Conservation (phyloP, 2,797 vertebrate genomes). For the Enteromius paludinosus region DNA sequence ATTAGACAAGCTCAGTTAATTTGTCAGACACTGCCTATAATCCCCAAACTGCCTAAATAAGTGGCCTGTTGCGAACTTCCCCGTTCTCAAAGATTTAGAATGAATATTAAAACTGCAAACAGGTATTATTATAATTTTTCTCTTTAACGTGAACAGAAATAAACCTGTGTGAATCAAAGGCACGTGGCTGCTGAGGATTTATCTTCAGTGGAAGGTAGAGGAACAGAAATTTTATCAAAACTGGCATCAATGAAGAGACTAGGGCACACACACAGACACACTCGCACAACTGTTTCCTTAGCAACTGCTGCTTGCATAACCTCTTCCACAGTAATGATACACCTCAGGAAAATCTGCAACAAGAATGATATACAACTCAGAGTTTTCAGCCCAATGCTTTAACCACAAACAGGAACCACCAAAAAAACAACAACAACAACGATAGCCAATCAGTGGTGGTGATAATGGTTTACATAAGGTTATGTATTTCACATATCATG, state of each 20-base stretch:
- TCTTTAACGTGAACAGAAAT: background rate
- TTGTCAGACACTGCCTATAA: background rate
- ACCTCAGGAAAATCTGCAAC: conserved; percentile 15
- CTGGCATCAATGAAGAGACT: conserved; percentile 12
- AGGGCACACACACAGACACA: background rate
- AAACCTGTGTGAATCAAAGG: conserved; percentile 9
- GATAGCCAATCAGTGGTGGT: background rate
- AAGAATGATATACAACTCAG: background rate
- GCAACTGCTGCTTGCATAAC: conserved; percentile 33
- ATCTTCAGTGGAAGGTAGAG: background rate
- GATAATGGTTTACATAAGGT: background rate
- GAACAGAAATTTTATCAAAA: conserved; percentile 36
- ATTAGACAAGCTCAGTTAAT: background rate
- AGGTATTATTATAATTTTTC: background rate
- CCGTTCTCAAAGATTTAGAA: background rate
- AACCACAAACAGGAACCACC: background rate
- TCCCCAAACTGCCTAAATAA: background rate
- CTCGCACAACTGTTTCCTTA: conserved; percentile 25
- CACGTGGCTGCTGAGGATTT: background rate
- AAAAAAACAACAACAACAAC: background rate
- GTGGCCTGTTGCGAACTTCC: background rate
- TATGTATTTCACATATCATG: conserved; percentile 8
- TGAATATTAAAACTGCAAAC: background rate
- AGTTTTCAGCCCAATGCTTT: background rate
- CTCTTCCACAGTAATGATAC: conserved; percentile 11